phyloP scores from a whole-genome alignment of 1,140 invertebrate genomes.

The Agrilus planipennis region DNA sequence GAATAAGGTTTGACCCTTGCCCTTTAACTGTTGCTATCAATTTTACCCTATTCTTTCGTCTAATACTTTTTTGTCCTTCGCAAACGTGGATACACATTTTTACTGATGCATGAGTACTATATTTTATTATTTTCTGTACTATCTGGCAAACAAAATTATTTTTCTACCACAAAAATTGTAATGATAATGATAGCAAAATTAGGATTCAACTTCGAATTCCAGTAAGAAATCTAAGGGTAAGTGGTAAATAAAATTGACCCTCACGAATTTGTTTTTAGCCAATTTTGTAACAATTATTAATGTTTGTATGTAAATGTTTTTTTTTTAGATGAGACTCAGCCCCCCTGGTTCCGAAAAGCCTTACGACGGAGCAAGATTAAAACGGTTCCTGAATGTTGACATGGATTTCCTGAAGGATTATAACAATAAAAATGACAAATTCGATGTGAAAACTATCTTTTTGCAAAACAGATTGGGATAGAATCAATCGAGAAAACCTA shows the following conservation, averaged over 20 bases:
- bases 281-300: neutral
- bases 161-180: too few species aligned
- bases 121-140: too few species aligned
- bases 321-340: slow-evolving; percentile 48
- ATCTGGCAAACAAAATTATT: too few species aligned
- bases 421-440: neutral
- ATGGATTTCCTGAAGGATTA: slow-evolving; percentile 21
- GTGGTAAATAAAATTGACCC: neutral
- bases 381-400: slow-evolving; percentile 37
- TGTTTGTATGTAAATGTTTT: slow-evolving; percentile 1
- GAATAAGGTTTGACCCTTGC: too few species aligned
- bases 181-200: too few species aligned
- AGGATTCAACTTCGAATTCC: too few species aligned
- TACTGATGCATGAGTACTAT: too few species aligned
- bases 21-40: too few species aligned
- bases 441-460: neutral
- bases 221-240: neutral
- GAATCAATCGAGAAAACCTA: too few species aligned
- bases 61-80: too few species aligned
- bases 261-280: neutral
- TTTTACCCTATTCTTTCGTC: too few species aligned
- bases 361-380: slow-evolving; percentile 37
- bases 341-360: slow-evolving; percentile 47
- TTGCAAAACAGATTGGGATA: slow-evolving; percentile 4
- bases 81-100: too few species aligned